Base-by-base conservation (phyloP, 2,113 vertebrate genomes). In the Upupa epops region DNA sequence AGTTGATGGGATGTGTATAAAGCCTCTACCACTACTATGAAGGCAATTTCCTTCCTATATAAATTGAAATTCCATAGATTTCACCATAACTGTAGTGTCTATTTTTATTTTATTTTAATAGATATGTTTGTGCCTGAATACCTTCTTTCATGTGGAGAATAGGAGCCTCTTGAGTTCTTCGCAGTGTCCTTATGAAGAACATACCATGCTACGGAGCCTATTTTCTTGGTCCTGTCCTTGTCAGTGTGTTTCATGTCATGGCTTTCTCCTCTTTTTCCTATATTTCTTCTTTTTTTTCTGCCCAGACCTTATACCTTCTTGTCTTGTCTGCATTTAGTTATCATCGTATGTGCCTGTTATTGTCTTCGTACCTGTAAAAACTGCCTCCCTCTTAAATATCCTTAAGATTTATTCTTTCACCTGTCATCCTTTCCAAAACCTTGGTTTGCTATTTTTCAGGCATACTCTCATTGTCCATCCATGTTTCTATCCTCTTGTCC, bases 121-220 rank as follows among this genome's bases (percentile, higher is more conserved):
- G 69, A 37, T 48, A 55, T 15, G 17, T 68, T 78, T 64, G 45
- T 68, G 21, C 18, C 56, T 75, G 25, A 59, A 61, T 6, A 29
- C 5, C 48, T 16, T 28, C 21, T 68, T 60, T 79, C 17, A 40
- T n/a, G 28, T 28, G 19, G 21, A 90, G 16, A 83, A 48, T 46
- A 8, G 3, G 1, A 37, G 3, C 28, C 20, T 51, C 36, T 71
- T 31, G 65, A 32, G 29, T 45, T 77, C 88, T 71, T 71, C 11
- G 34, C 2, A 0, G 22, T 40, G 10, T 49, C 48, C 12, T 70
- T 51, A 11, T 1, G 11, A 6, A 64, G 69, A 77, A 32, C 13
- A 66, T 51, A 70, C 29, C 0, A 0, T 66, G 14, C 8, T 7
- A 71, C 21, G 6, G 6, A 5, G 8, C 9, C 56, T 65, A 16